Evolutionary conservation across 2,113 vertebrate species (phyloP).

Genomic region (Podarcis raffonei): DNA sequence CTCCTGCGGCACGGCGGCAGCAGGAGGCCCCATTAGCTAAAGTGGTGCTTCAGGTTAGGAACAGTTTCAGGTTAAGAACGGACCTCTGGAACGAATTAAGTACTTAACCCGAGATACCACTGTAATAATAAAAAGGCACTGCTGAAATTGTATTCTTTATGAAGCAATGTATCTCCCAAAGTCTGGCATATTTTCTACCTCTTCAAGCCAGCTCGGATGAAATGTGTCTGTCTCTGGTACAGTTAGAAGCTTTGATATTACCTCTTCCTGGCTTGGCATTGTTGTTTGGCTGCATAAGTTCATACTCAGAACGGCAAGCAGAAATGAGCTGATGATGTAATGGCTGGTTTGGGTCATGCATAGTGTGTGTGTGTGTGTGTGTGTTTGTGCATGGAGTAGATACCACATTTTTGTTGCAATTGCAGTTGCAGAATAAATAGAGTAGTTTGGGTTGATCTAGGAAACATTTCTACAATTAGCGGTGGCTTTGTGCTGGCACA

Average conservation of each 20-base stretch:
- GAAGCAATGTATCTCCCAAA: neutral
- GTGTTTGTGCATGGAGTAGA: neutral
- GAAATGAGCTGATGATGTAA: neutral
- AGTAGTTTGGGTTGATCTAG: neutral
- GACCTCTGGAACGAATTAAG: too few species aligned
- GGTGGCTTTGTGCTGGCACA: neutral
- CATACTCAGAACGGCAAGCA: neutral
- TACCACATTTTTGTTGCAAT: neutral
- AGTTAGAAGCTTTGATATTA: neutral
- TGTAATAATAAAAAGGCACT: neutral
- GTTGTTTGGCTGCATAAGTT: neutral
- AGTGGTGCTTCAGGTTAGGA: too few species aligned
- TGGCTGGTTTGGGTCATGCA: neutral
- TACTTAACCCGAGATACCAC: too few species aligned
- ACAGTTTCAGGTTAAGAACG: too few species aligned
- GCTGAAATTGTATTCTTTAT: neutral
- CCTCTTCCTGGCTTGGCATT: neutral
- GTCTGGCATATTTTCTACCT: neutral
- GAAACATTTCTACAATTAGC: neutral
- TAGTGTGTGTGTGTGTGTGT: neutral
- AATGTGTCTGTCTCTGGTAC: neutral
- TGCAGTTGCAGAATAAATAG: neutral
- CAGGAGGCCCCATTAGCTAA: too few species aligned
- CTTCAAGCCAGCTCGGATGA: neutral
- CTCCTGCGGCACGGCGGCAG: too few species aligned